Conservation (phyloP, 2,888 invertebrate species). For the Tenodera sinensis region DNA sequence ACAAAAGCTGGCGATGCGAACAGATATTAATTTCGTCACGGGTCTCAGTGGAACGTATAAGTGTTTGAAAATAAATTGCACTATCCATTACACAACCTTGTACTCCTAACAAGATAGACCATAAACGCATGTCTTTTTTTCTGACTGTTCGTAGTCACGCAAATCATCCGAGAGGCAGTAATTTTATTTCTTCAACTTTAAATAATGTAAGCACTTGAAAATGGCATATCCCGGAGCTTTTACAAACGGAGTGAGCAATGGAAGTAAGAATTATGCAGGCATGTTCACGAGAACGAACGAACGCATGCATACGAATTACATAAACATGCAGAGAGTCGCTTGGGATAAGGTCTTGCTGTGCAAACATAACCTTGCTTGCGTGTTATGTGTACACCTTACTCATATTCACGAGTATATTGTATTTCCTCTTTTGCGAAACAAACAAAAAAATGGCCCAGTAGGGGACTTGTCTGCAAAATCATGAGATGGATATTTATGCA, state of each 20-base stretch:
- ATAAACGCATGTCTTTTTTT: neutral
- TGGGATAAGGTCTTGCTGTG: neutral
- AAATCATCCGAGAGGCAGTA: neutral
- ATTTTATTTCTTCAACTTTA: neutral
- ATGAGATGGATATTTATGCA: neutral
- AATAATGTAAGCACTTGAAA: neutral
- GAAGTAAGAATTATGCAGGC: neutral
- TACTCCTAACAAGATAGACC: neutral
- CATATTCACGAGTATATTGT: neutral
- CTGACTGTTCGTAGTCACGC: neutral
- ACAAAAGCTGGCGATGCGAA: neutral
- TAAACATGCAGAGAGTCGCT: neutral
- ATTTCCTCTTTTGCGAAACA: neutral
- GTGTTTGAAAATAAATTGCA: neutral
- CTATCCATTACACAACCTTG: neutral
- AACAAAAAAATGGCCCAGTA: neutral
- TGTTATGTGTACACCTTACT: neutral
- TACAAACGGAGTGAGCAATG: neutral
- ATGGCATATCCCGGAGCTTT: neutral
- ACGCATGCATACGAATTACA: neutral
- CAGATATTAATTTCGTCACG: neutral
- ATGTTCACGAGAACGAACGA: neutral
- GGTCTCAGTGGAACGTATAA: neutral
- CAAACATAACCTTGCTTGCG: neutral
- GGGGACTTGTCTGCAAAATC: neutral